Evolutionary conservation across 2,888 invertebrate genomes (phyloP).

Genomic region (Agonum fuliginosum): DNA sequence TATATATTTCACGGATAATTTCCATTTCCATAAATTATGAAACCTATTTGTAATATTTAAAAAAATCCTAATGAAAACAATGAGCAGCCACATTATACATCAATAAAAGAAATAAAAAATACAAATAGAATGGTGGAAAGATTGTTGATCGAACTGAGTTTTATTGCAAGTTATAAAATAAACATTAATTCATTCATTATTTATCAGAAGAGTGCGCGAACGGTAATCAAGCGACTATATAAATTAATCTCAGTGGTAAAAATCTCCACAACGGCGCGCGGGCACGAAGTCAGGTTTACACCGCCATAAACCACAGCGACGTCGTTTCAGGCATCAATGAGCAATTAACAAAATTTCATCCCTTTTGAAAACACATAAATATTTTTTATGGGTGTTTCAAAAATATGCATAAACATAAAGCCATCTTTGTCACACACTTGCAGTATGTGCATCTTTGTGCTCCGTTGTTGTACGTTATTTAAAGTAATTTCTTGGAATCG

Average conservation of each 20-base stretch:
- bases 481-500: conserved; percentile 59
- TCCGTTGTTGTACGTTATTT: conserved; percentile 51
- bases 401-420: conserved; percentile 61
- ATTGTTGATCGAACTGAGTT: background rate
- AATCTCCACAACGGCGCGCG: conserved; percentile 6
- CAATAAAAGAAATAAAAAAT: conserved; percentile 15
- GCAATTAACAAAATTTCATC: conserved; percentile 65
- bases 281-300: conserved; percentile 46
- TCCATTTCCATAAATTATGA: conserved; percentile 36
- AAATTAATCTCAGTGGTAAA: conserved; percentile 50
- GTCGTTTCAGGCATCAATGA: conserved; percentile 62
- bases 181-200: conserved; percentile 50
- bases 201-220: conserved; percentile 20
- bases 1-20: conserved; percentile 32
- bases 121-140: conserved; percentile 12
- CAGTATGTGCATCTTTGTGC: background rate
- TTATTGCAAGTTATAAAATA: conserved; percentile 49
- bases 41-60: conserved; percentile 22
- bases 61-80: conserved; percentile 13
- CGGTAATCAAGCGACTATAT: conserved; percentile 44
- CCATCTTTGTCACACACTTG: background rate
- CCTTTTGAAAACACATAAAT: conserved; percentile 63
- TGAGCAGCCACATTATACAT: background rate
- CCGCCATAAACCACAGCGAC: conserved; percentile 60
- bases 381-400: conserved; percentile 61